Base-by-base conservation (phyloP, 2,113 vertebrate species). In the Pelecanus crispus region DNA sequence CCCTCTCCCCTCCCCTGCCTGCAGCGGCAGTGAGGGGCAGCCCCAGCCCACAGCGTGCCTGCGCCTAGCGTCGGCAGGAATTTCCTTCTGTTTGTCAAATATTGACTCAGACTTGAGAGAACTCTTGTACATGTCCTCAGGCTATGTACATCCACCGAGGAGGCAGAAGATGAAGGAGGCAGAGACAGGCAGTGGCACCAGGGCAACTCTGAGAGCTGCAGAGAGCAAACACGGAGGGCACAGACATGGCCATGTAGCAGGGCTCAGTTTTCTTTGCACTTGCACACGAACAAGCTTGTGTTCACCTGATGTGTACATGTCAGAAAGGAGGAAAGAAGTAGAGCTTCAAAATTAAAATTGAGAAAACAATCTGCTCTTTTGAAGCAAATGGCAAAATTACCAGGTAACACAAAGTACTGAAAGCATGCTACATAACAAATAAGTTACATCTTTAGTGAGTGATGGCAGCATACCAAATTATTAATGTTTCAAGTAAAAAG, bases 231-330 rank as follows among this genome's bases (percentile, higher is more conserved):
- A 20, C 3, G 3, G 28, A 28, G 72, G 55, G 17, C n/a, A 26
- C 0, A 3, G 55, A 29, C 4, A 1, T 10, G n/a, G 40, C 7
- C 29, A 2, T 8, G 36, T 25, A 25, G 17, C 14, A 4, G 21
- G 47, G 56, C 80, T 56, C 56, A 15, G 31, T 16, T 49, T 9
- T 2, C 52, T 34, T 24, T 38, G 32, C 22, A 1, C 66, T 44
- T 17, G 20, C 18, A 25, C 29, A 5, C 1, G 3, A 25, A 34
- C 38, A 52, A 44, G 38, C 45, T 20, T 22, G 45, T 10, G 14
- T 53, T 68, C 61, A 20, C 20, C 45, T 42, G 13, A 44, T 44
- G 26, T 7, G 19, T 15, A 17, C 6, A 6, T 44, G 42, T 11
- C 42, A 50, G 67, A 38, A 58, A 38, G 50, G 36, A 52, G 31